Evolutionary conservation across 1,140 invertebrate genomes (phyloP), one percentile per base, ranked within the genome.

Genomic region (Latrodectus geometricus): DNA sequence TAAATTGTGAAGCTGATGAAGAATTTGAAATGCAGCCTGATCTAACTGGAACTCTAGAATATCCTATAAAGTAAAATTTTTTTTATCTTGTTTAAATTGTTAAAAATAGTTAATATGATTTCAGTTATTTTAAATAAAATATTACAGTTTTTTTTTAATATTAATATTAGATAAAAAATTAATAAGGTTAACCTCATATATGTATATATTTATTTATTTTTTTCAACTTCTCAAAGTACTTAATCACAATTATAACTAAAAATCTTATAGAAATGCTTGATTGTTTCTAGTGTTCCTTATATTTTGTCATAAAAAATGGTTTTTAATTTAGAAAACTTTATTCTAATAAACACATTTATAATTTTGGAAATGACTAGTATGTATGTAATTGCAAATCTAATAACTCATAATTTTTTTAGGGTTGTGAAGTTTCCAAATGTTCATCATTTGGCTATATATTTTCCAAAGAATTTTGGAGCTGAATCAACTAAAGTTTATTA

Each of bases 391-490:
- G 35, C 35, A 35, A 35, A 35, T 35, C 35, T 3, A 35, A 35
- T 35, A 35, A 35, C 5, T 35, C 35, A 3, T 35, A 35, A 35
- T 35, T 89, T 89, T 94, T 93, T 89, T 91, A 97, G 96, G 91
- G 94, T 97, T 69, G 96, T 97, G 0, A 96, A 95, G 89, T 99
- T 99, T 92, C 96, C 96, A 23, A 95, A 94, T 20, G 95, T 98
- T 0, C 92, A 95, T 90, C 95, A 98, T 91, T 92, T 99, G 68
- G 95, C 95, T 11, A 93, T 99, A 89, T 94, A 98, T 91, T 97
- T 99, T 91, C 96, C 96, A 9, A 93, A 92, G 35, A 98, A 97
- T 91, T 96, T 95, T 92, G 96, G 96, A 61, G 93, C 93, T 49
- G 96, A 97, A 68, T 94, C 92, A 78, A 97, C 97, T 2, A 94